phyloP scores from a whole-genome alignment of 2,888 invertebrate species.

The Scelioninae gen. 2 region DNA sequence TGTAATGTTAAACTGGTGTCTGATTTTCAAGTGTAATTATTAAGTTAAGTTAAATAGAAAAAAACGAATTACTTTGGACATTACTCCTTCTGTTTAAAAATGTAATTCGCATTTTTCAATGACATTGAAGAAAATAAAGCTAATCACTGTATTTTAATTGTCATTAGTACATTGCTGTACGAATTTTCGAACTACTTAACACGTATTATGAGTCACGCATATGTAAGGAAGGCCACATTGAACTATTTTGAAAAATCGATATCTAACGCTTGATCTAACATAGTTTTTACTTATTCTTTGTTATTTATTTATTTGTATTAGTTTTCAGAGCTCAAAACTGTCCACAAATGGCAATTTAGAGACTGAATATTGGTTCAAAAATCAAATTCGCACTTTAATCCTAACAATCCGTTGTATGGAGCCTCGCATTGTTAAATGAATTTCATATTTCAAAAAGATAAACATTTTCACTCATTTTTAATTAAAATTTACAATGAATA shows the following conservation, averaged over 20 bases:
- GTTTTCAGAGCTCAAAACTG: conserved; percentile 24
- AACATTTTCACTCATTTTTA: conserved; percentile 1
- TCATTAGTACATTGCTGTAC: conserved; percentile 20
- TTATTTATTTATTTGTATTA: conserved; percentile 19
- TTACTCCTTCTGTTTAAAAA: background rate
- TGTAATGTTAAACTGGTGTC: conserved; percentile 30
- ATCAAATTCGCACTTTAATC: conserved; percentile 10
- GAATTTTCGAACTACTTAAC: conserved; percentile 60
- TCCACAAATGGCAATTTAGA: conserved; percentile 12
- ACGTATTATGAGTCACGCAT: conserved; percentile 68
- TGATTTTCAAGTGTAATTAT: conserved; percentile 13
- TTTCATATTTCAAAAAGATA: background rate
- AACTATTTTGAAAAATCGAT: conserved; percentile 73
- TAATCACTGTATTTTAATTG: conserved; percentile 28
- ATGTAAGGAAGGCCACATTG: conserved; percentile 75
- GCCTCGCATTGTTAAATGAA: background rate
- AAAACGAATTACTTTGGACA: conserved; percentile 2
- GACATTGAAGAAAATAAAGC: conserved; percentile 43
- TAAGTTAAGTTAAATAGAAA: conserved; percentile 17
- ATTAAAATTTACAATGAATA: background rate
- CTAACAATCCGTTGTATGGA: background rate
- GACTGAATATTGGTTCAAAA: conserved; percentile 35
- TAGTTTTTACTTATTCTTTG: conserved; percentile 26
- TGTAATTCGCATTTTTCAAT: conserved; percentile 13
- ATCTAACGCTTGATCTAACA: conserved; percentile 69